phyloP scores from a whole-genome alignment of 1,140 invertebrate genomes.

The Daktulosphaira vitifoliae region DNA sequence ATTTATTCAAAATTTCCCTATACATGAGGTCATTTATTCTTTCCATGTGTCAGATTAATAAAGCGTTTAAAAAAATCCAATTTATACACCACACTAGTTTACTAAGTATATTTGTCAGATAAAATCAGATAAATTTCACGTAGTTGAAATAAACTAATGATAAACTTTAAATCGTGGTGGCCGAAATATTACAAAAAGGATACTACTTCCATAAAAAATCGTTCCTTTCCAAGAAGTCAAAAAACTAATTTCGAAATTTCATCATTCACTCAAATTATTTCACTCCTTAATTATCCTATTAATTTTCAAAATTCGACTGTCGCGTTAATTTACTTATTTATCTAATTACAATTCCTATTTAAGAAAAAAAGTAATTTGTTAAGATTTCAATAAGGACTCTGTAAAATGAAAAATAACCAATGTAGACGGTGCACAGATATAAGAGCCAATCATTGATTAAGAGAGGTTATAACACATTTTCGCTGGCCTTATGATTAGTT shows the following conservation, averaged over 20 bases:
- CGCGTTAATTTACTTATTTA: no score
- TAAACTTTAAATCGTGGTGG: conserved; percentile 32
- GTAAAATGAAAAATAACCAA: no score
- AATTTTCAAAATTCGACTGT: no score
- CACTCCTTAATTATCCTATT: no score
- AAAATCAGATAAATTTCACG: conserved; percentile 26
- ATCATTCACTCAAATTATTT: conserved; percentile 5
- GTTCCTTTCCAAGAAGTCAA: conserved; percentile 5
- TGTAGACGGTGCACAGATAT: no score
- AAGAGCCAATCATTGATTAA: no score
- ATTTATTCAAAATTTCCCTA: conserved; percentile 31
- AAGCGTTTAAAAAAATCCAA: conserved; percentile 9
- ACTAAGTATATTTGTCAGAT: conserved; percentile 18
- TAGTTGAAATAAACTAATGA: conserved; percentile 17
- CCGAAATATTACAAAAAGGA: conserved; percentile 30
- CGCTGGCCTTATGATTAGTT: no score
- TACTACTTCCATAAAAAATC: conserved; percentile 8
- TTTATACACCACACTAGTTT: conserved; percentile 14
- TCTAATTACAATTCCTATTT: no score
- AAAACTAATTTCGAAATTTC: conserved; percentile 18
- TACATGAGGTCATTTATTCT: conserved; percentile 31
- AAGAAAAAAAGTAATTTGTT: no score
- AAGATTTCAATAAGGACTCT: no score
- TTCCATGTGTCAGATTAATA: conserved; percentile 30
- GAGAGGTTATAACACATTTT: no score